phyloP scores from a whole-genome alignment of 2,113 vertebrate species.

The Oxygymnocypris stewartii region DNA sequence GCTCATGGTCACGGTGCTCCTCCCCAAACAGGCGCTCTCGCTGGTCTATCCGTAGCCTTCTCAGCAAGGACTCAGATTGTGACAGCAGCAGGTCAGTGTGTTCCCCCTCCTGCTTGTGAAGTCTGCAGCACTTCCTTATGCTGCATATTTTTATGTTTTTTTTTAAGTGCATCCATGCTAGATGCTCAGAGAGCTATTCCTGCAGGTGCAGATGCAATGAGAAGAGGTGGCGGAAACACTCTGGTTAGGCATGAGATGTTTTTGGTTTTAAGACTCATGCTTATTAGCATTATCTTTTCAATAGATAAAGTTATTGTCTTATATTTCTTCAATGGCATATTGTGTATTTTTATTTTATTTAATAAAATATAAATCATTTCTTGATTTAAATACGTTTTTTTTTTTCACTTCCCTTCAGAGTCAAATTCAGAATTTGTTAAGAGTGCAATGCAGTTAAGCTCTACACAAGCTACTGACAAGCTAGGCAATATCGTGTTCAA shows the following conservation, averaged over 20 bases:
- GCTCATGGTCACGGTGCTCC: conserved; percentile 72
- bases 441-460: not conserved
- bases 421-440: not conserved
- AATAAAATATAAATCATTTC: not conserved
- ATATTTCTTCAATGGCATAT: not conserved
- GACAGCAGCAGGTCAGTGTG: conserved; percentile 78
- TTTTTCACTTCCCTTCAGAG: not conserved
- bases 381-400: not conserved
- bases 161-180: not conserved
- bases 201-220: not conserved
- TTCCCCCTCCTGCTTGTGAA: not conserved
- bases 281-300: not conserved
- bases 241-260: not conserved
- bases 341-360: not conserved
- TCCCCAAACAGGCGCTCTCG: conserved; percentile 72
- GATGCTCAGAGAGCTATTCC: not conserved
- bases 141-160: not conserved
- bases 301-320: not conserved
- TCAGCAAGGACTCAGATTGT: conserved; percentile 73
- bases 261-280: not conserved
- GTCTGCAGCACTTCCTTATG: not conserved
- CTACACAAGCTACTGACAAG: too few species aligned
- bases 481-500: too few species aligned
- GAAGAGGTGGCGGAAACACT: not conserved
- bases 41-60: conserved; percentile 76